Evolutionary conservation across 2,113 vertebrate genomes (phyloP).

Genomic region (Montifringilla adamsi): DNA sequence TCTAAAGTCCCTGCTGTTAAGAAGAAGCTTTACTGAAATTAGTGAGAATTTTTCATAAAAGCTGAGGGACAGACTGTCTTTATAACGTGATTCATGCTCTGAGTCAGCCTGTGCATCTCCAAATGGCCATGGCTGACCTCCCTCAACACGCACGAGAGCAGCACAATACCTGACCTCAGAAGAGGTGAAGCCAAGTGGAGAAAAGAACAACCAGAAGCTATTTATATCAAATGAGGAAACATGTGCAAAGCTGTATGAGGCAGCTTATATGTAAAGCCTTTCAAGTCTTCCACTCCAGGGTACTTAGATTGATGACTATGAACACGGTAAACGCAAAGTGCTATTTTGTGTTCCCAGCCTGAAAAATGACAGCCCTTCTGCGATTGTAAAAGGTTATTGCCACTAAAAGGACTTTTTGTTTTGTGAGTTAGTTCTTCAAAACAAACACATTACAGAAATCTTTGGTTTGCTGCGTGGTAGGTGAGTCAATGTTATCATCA

Average conservation of each 20-base stretch:
- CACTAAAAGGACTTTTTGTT: conserved; percentile 35
- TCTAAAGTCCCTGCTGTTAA: neutral
- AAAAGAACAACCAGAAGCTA: conserved; percentile 34
- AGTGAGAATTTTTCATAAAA: neutral
- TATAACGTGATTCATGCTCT: neutral
- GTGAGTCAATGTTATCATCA: conserved; percentile 58
- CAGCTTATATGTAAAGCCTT: conserved; percentile 11
- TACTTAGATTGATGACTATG: conserved; percentile 3
- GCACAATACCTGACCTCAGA: conserved; percentile 7
- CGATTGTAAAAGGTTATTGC: neutral
- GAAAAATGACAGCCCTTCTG: conserved; percentile 2
- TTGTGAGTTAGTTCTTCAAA: conserved; percentile 45
- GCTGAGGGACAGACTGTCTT: neutral
- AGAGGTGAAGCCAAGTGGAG: neutral
- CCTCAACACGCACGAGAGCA: neutral
- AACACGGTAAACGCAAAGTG: neutral
- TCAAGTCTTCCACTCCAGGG: conserved; percentile 15
- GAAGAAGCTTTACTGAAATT: neutral
- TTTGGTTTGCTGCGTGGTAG: neutral
- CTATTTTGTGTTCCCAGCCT: conserved; percentile 2
- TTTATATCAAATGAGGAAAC: conserved; percentile 33
- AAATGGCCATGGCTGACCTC: neutral
- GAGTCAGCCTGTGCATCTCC: neutral
- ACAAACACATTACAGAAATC: conserved; percentile 51
- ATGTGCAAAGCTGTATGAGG: neutral